phyloP scores from a whole-genome alignment of 2,888 invertebrate species.

The Lomographa bimaculata region DNA sequence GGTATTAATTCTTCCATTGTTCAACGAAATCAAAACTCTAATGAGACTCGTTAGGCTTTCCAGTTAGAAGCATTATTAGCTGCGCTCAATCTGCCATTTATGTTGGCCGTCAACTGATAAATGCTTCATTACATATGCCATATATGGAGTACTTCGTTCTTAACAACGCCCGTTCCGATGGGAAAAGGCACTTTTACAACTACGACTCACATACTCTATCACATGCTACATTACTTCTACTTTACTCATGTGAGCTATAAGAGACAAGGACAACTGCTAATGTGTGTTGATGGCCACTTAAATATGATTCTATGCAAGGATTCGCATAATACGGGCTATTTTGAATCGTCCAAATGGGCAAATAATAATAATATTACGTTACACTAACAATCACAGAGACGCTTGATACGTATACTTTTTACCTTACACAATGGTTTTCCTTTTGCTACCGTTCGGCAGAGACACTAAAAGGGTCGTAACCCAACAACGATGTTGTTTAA shows the following conservation, averaged over 20 bases:
- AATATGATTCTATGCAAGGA: too few species aligned
- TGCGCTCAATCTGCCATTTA: constrained; percentile 6
- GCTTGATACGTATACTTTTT: constrained; percentile 7
- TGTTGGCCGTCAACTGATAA: constrained; percentile 11
- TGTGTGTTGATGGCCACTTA: too few species aligned
- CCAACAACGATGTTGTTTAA: constrained; percentile 19
- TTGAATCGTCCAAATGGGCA: too few species aligned
- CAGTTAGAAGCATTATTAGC: too few species aligned
- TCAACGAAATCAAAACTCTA: too few species aligned
- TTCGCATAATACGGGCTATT: too few species aligned
- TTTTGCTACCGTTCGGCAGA: constrained; percentile 10
- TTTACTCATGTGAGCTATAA: background rate
- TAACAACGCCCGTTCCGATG: constrained; percentile 4
- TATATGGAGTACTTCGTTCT: constrained; percentile 14
- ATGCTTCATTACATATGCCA: constrained; percentile 17
- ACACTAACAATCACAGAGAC: constrained; percentile 2
- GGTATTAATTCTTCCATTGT: too few species aligned
- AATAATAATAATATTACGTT: too few species aligned
- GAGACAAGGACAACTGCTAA: background rate
- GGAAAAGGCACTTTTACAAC: background rate
- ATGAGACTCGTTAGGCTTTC: too few species aligned
- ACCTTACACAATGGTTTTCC: constrained; percentile 19
- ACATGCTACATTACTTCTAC: too few species aligned
- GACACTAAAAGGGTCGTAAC: constrained; percentile 25
- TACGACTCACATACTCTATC: too few species aligned